A percentile compares a stretch with the other conserved stretches of the same genome.
Evolutionary conservation across 2,888 invertebrate genomes (phyloP).

Genomic region (Heliconius cydno): DNA sequence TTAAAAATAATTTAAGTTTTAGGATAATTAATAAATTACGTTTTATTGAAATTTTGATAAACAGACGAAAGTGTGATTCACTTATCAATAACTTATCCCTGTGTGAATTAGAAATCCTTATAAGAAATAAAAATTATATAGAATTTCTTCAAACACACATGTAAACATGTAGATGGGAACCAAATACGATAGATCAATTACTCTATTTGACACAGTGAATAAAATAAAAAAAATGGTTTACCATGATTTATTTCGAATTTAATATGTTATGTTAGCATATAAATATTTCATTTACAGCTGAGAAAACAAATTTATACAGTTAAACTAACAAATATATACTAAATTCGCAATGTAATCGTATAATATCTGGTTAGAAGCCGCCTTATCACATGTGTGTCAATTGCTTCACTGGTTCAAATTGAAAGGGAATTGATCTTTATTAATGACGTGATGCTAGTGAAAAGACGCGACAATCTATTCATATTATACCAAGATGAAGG

Average conservation of each 20-base stretch:
- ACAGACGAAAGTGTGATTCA: neutral
- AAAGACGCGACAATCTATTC: slow-evolving; percentile 4
- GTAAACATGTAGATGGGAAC: neutral
- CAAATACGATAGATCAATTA: neutral
- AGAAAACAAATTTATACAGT: neutral
- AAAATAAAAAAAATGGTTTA: neutral
- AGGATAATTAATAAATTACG: neutral
- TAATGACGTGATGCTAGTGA: slow-evolving; percentile 21
- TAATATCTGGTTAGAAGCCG: slow-evolving; percentile 24
- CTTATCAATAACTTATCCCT: neutral
- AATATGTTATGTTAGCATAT: neutral
- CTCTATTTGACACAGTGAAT: neutral
- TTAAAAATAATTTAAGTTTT: no score
- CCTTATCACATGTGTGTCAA: slow-evolving; percentile 28
- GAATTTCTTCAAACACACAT: neutral
- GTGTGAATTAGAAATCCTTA: neutral
- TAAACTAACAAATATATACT: slow-evolving; percentile 1
- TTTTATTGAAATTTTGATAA: neutral
- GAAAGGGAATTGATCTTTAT: slow-evolving; percentile 33
- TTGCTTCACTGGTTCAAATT: slow-evolving; percentile 28
- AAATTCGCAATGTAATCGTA: slow-evolving; percentile 1
- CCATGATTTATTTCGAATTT: neutral
- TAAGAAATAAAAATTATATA: neutral
- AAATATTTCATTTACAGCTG: neutral
- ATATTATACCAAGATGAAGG: neutral